Evolutionary conservation across 2,113 vertebrate genomes (phyloP).

Genomic region (Aegithalos caudatus): DNA sequence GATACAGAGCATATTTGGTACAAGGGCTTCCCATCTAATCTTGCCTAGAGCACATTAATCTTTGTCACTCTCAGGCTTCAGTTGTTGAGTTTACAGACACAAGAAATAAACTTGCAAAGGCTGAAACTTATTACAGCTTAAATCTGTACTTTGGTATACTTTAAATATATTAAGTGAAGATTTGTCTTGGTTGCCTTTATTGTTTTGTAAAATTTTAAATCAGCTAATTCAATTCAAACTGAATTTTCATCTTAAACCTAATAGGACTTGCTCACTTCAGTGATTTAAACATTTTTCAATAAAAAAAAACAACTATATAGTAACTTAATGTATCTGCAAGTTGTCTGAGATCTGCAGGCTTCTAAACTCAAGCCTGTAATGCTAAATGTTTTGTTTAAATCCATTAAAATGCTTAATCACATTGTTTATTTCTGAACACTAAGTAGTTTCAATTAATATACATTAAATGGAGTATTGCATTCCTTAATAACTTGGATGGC

Average conservation of each 20-base stretch:
- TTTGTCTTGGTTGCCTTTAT: background rate
- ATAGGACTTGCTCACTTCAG: background rate
- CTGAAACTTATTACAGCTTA: background rate
- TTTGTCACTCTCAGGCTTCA: background rate
- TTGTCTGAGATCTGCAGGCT: background rate
- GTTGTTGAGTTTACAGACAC: background rate
- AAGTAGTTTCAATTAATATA: background rate
- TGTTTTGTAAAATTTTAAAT: background rate
- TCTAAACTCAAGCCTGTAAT: background rate
- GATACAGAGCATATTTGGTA: background rate
- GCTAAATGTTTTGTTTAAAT: background rate
- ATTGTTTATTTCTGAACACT: background rate
- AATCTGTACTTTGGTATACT: background rate
- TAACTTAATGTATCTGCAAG: background rate
- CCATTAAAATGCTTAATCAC: background rate
- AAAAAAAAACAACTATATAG: background rate
- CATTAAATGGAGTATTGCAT: background rate
- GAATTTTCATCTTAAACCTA: background rate
- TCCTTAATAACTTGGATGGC: background rate
- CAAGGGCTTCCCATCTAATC: background rate
- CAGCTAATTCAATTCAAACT: background rate
- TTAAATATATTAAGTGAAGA: background rate
- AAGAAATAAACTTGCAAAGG: background rate
- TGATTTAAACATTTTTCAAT: background rate
- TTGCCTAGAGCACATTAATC: background rate